A percentile compares a stretch with the other conserved stretches of the same genome.
phyloP scores from a whole-genome alignment of 2,888 invertebrate species.

The Xestobium rufovillosum region DNA sequence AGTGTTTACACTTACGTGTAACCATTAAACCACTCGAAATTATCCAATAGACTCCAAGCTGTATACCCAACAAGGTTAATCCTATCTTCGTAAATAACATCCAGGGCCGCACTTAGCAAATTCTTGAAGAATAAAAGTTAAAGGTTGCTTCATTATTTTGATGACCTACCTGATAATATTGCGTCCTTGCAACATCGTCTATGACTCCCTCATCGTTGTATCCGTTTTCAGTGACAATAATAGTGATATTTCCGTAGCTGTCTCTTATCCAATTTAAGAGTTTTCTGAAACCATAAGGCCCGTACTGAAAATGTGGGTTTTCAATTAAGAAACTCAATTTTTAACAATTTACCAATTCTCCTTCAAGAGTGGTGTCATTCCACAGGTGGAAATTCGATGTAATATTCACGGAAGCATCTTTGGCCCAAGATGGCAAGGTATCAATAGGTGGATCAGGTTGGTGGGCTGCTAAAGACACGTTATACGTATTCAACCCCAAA shows the following conservation, averaged over 20 bases:
- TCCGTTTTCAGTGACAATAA: constrained; percentile 50
- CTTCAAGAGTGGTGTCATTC: no score
- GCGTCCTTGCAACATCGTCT: constrained; percentile 42
- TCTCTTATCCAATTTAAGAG: constrained; percentile 38
- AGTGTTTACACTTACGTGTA: constrained; percentile 40
- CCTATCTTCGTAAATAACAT: constrained; percentile 41
- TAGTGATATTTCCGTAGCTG: constrained; percentile 40
- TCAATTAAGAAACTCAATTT: no score
- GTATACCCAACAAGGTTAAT: constrained; percentile 46
- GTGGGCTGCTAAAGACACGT: background rate
- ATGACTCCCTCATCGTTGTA: constrained; percentile 44
- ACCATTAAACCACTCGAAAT: constrained; percentile 50
- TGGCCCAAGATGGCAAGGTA: background rate
- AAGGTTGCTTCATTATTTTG: no score
- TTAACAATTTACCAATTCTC: no score
- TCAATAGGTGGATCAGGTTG: no score
- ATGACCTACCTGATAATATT: constrained; percentile 29
- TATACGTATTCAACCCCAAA: constrained; percentile 20
- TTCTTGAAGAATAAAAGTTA: constrained; percentile 4
- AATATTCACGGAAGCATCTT: no score
- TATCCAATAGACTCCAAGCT: constrained; percentile 53
- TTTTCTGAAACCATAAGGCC: constrained; percentile 49
- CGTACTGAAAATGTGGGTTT: no score
- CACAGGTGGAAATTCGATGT: no score
- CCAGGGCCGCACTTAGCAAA: constrained; percentile 38